Conservation (phyloP, 23 tunicate species). For the Aplidium turbinatum region DNA sequence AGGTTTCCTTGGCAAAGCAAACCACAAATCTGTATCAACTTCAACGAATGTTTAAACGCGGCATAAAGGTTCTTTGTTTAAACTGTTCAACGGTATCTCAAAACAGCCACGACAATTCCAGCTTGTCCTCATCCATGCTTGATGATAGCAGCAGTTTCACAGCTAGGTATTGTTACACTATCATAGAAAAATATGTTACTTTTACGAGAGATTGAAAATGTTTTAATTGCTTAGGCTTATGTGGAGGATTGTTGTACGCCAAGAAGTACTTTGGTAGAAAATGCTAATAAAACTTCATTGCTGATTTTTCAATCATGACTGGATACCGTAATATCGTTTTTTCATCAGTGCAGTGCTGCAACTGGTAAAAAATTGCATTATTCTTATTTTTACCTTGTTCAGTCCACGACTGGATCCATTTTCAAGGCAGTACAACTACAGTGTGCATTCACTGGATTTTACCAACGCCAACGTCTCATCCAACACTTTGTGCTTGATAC, state of each 20-base stretch:
- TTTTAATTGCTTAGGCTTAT: too few species aligned
- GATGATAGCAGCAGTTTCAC: constrained; percentile 4
- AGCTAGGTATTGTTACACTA: too few species aligned
- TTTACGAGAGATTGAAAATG: too few species aligned
- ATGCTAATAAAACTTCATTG: too few species aligned
- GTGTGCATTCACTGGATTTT: constrained; percentile 76
- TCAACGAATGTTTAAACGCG: constrained; percentile 42
- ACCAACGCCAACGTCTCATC: constrained; percentile 74
- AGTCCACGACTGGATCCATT: constrained; percentile 74
- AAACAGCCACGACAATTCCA: neutral
- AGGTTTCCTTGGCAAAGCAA: constrained; percentile 42
- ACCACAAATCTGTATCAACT: constrained; percentile 21
- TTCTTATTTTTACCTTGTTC: neutral
- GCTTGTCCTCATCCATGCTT: neutral
- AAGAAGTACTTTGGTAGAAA: too few species aligned
- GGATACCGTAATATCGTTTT: too few species aligned
- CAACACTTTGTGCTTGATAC: constrained; percentile 62
- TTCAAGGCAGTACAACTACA: constrained; percentile 73
- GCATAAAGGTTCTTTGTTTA: constrained; percentile 40
- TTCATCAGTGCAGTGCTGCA: too few species aligned
- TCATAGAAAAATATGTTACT: too few species aligned
- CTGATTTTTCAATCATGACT: too few species aligned
- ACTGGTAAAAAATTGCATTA: neutral
- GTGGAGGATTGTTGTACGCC: too few species aligned
- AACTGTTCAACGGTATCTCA: constrained; percentile 28